phyloP scores from a whole-genome alignment of 2,888 invertebrate species.

The Trachelus troglodyta region DNA sequence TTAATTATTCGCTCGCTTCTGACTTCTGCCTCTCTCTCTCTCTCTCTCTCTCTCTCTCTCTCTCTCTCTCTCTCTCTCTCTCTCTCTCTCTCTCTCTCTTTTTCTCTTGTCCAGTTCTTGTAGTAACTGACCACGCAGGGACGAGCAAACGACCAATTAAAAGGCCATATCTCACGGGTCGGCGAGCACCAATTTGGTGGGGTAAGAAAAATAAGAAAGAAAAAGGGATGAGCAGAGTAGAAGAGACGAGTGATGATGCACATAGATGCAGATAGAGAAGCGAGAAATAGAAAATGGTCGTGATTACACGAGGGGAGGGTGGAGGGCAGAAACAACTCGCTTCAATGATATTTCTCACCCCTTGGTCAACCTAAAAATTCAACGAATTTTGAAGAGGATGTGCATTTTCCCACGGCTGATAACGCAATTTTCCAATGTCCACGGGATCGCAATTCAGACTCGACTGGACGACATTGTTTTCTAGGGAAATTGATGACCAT shows the following conservation, averaged over 20 bases:
- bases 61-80: not conserved
- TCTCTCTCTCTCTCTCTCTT: slow-evolving; percentile 8
- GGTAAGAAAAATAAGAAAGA: not conserved
- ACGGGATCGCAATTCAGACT: not conserved
- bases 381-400: not conserved
- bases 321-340: too few relatives aligned
- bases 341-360: not conserved
- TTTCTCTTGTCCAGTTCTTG: not conserved
- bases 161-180: slow-evolving; percentile 23
- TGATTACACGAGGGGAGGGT: too few relatives aligned
- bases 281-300: slow-evolving; percentile 14
- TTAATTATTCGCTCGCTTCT: not conserved
- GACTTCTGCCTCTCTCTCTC: not conserved
- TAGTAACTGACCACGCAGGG: slow-evolving; percentile 13
- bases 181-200: slow-evolving; percentile 12
- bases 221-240: slow-evolving; percentile 1
- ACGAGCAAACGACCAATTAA: slow-evolving; percentile 22
- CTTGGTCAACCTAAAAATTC: not conserved
- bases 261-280: not conserved
- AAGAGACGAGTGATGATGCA: slow-evolving; percentile 5
- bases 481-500: not conserved
- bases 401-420: not conserved
- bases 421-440: too few relatives aligned
- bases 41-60: slow-evolving; percentile 11
- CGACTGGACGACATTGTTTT: not conserved